Conservation (phyloP, 1,140 invertebrate genomes). For the Druon quercuslanigerum region DNA sequence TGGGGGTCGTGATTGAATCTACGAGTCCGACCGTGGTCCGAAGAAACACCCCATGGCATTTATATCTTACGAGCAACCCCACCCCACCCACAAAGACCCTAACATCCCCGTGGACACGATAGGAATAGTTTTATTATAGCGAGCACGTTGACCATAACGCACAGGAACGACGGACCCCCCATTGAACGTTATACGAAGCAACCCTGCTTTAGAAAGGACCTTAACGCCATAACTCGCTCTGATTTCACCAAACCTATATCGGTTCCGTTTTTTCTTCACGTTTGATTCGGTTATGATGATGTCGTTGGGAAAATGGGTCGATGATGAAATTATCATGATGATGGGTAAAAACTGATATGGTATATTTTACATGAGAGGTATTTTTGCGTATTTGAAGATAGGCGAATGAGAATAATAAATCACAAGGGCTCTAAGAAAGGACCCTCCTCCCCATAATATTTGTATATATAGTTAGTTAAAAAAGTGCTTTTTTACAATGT, state of each 20-base stretch:
- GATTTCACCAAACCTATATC: constrained; percentile 14
- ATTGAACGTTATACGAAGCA: not conserved
- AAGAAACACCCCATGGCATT: constrained; percentile 63
- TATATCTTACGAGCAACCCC: constrained; percentile 58
- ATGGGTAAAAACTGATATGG: not conserved
- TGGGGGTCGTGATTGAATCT: constrained; percentile 67
- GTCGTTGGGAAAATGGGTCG: not conserved
- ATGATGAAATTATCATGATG: not conserved
- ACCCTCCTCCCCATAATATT: too few species aligned
- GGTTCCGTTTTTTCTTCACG: not conserved
- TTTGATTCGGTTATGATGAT: not conserved
- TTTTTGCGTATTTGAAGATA: too few species aligned
- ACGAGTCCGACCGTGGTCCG: constrained; percentile 55
- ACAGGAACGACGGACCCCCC: constrained; percentile 32
- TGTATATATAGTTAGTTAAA: too few species aligned
- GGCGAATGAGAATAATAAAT: too few species aligned
- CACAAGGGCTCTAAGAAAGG: too few species aligned
- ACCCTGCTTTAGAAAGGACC: not conserved
- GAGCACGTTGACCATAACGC: constrained; percentile 57
- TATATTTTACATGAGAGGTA: too few species aligned
- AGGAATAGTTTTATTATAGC: constrained; percentile 68
- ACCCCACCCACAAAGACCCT: constrained; percentile 7
- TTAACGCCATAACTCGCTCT: constrained; percentile 15
- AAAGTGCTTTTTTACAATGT: too few species aligned
- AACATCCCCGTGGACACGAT: constrained; percentile 49